These are phyloP conservation scores for Sinelater perroti DNA, from an alignment of 2,888 invertebrate genomes.

Conservation along the genomic window DNA sequence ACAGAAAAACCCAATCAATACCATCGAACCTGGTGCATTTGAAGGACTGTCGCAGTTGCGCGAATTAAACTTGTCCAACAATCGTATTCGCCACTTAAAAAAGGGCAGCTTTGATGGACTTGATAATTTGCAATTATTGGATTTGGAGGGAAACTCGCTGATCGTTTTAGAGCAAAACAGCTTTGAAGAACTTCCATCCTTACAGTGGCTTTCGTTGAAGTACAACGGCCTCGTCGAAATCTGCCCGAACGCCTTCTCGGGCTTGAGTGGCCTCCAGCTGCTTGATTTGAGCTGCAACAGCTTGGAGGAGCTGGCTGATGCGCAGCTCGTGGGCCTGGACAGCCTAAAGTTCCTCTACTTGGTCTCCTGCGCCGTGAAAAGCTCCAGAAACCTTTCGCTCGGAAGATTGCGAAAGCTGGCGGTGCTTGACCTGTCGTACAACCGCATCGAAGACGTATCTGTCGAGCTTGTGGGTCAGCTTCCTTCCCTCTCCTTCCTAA, in stretches of 20 bases:
- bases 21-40: conserved; percentile 1
- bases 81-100: neutral
- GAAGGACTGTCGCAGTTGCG: neutral
- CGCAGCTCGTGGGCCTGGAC: neutral
- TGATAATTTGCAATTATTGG: neutral
- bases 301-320: neutral
- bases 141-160: neutral
- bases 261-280: neutral
- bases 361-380: neutral
- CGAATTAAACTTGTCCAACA: neutral
- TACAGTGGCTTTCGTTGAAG: neutral
- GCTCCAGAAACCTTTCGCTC: neutral
- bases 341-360: neutral
- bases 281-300: neutral
- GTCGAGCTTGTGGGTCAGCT: neutral
- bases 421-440: neutral
- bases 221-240: neutral
- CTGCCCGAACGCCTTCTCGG: neutral
- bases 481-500: neutral
- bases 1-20: neutral
- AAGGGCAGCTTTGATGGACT: conserved; percentile 4
- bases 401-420: neutral
- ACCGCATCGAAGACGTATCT: neutral
- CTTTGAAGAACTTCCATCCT: neutral
- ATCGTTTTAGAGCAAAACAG: neutral